Base-by-base conservation (phyloP, 1,140 invertebrate genomes). In the Drosophila ercepeae region DNA sequence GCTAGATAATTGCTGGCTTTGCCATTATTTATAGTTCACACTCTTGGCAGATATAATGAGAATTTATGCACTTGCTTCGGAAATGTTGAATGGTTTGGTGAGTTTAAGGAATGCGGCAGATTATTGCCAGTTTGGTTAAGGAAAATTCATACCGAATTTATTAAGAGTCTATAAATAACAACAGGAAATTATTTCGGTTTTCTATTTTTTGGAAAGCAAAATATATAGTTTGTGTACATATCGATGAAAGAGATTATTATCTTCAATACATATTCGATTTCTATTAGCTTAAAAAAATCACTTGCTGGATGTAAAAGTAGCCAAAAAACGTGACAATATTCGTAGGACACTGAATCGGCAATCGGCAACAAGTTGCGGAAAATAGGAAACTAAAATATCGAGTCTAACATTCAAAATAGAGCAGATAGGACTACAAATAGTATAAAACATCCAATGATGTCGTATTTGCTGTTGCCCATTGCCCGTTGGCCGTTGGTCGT, bases 321-420 rank as follows among this genome's bases (percentile, higher is more conserved):
- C 44, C 7, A 13, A 61, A 63, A 77, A 81, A 75, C 58, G 69
- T 76, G 76, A 73, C 72, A 73, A 57, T 14, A 60, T 48, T 7
- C 45, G 60, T 52, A 60, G n/a, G n/a, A n/a, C n/a, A n/a, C n/a
- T n/a, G n/a, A 57, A 55, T 54, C 36, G 27, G 52, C 42, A 46
- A 44, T 19, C 27, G 70, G 77, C 82, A 86, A 86, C 82, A 86
- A 86, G 82, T 86, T 86, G 82, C 74, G 61, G 64, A 77, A 59
- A 76, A 72, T 69, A 76, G 79, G 61, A 86, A 86, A 27, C 64
- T 25, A 52, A 29, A 52, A 29, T 51, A 55, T 2, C 21, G 21
- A 21, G 21, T 60, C 23, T 58, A 58, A 27, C 55, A 32, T 21
- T 16, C 8, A 19, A 23, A 36, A 58, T 48, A 29, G 41, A 16